Conservation (phyloP, 2,113 vertebrate species). For the Chionis minor region DNA sequence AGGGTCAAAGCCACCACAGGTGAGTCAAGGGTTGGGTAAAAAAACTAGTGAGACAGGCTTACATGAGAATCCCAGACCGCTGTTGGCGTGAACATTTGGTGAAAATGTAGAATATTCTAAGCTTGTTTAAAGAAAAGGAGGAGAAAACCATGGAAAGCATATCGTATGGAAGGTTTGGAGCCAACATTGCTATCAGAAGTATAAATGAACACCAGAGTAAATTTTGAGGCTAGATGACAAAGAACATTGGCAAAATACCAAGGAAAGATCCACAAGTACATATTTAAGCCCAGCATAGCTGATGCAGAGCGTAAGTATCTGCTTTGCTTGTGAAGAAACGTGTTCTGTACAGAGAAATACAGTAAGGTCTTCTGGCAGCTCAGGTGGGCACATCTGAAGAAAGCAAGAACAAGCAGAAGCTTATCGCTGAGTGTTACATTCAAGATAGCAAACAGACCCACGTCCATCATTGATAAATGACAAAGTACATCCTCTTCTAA, state of each 20-base stretch:
- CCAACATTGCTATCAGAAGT: not conserved
- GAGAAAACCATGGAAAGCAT: not conserved
- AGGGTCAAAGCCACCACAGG: not conserved
- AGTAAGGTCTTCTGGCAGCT: not conserved
- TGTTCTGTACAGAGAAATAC: not conserved
- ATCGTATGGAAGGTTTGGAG: not conserved
- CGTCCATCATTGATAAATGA: not conserved
- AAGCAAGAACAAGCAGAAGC: not conserved
- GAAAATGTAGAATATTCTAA: not conserved
- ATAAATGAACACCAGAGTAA: not conserved
- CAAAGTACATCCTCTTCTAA: not conserved
- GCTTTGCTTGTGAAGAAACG: not conserved
- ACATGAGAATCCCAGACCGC: not conserved
- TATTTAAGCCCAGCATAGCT: not conserved
- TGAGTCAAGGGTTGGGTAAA: not conserved
- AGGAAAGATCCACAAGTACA: not conserved
- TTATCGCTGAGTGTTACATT: not conserved
- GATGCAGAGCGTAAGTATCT: not conserved
- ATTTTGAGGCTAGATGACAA: not conserved
- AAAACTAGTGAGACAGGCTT: not conserved
- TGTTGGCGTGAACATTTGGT: not conserved
- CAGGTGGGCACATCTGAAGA: not conserved
- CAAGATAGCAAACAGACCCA: not conserved
- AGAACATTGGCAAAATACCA: not conserved
- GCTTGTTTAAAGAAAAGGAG: not conserved